A percentile compares a stretch with the other conserved stretches of the same genome.
phyloP scores from a whole-genome alignment of 2,797 vertebrate species.

The Crenuchus spilurus region DNA sequence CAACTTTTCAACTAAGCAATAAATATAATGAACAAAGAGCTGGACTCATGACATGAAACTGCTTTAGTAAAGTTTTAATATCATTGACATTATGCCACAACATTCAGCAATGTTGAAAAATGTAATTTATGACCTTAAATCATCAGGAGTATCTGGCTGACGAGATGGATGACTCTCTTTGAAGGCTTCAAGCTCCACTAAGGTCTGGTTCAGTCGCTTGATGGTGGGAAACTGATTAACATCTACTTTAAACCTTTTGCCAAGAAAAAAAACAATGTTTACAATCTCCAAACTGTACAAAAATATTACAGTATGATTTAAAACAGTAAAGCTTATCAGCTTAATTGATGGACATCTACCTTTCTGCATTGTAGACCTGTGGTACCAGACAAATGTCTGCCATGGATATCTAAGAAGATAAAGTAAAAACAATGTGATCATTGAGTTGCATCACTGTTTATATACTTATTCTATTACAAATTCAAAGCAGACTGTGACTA shows the following conservation, averaged over 20 bases:
- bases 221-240: slow-evolving; percentile 85
- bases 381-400: slow-evolving; percentile 95
- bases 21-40: slow-evolving; percentile 33
- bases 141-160: slow-evolving; percentile 92
- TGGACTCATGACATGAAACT: slow-evolving; percentile 5
- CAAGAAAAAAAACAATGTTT: background rate
- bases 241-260: slow-evolving; percentile 89
- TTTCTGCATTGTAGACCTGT: slow-evolving; percentile 93
- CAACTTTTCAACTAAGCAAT: slow-evolving; percentile 37
- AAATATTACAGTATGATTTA: no score
- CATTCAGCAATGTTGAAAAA: background rate
- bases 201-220: slow-evolving; percentile 83
- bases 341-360: slow-evolving; percentile 72
- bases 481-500: no score
- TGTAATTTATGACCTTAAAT: slow-evolving; percentile 74
- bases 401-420: slow-evolving; percentile 87
- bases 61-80: slow-evolving; percentile 56
- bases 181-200: slow-evolving; percentile 88
- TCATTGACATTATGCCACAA: background rate
- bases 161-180: slow-evolving; percentile 84
- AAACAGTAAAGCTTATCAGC: no score
- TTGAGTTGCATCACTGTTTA: background rate
- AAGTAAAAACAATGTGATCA: background rate
- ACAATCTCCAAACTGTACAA: background rate
- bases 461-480: no score